phyloP scores from a whole-genome alignment of 2,797 vertebrate genomes.

The Malacoctenus gilli region DNA sequence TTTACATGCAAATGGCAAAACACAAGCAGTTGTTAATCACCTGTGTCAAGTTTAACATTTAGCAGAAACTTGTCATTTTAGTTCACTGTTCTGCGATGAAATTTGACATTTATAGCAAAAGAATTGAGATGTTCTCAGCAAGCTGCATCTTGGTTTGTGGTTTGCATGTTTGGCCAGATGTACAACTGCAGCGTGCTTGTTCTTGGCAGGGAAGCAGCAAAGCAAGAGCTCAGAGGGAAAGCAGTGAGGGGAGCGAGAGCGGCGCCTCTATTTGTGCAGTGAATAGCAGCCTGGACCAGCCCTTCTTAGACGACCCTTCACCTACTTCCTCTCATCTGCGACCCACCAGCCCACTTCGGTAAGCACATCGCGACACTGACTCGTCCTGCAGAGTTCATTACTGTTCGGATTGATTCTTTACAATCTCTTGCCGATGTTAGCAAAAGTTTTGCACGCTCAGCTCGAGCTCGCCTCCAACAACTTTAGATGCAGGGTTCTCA shows the following conservation, averaged over 20 bases:
- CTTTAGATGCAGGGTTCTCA: too few species aligned
- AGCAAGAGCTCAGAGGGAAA: slow-evolving; percentile 82
- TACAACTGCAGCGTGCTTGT: slow-evolving; percentile 14
- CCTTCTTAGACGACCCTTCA: slow-evolving; percentile 73
- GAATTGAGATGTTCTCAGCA: not conserved
- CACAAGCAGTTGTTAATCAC: too few species aligned
- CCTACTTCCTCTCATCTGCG: slow-evolving; percentile 40
- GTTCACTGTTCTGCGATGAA: too few species aligned
- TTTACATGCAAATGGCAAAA: too few species aligned
- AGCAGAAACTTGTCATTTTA: too few species aligned
- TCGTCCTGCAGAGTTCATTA: slow-evolving; percentile 2
- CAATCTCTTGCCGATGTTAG: too few species aligned
- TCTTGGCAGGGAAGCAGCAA: slow-evolving; percentile 86
- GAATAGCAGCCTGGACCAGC: slow-evolving; percentile 78
- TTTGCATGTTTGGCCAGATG: not conserved
- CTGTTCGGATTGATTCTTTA: too few species aligned
- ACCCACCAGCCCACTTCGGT: slow-evolving; percentile 82
- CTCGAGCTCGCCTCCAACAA: too few species aligned
- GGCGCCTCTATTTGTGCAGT: slow-evolving; percentile 75
- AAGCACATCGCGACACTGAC: slow-evolving; percentile 19
- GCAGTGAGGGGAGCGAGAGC: slow-evolving; percentile 78
- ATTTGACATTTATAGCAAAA: not conserved
- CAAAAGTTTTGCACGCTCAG: too few species aligned
- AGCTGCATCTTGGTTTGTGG: not conserved
- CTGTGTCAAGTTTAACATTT: too few species aligned